A percentile compares a stretch with the other conserved stretches of the same genome.
Conservation (phyloP, 2,113 vertebrate species). For the Oryzias javanicus region DNA sequence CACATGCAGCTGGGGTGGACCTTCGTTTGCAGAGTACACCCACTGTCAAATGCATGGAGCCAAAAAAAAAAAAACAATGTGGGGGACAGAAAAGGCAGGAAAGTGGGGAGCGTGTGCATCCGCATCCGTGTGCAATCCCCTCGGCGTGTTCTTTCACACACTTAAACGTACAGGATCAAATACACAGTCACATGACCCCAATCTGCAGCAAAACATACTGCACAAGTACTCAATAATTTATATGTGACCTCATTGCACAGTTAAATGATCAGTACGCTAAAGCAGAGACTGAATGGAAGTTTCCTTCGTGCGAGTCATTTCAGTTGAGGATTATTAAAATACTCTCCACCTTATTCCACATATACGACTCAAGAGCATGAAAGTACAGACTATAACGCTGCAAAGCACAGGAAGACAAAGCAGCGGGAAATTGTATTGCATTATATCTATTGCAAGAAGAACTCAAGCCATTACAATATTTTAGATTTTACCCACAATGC, state of each 20-base stretch:
- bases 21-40: slow-evolving; percentile 23
- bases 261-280: slow-evolving; percentile 58
- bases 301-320: slow-evolving; percentile 3
- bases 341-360: too few species aligned
- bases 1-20: slow-evolving; percentile 54
- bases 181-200: slow-evolving; percentile 40
- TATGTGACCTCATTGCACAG: slow-evolving; percentile 68
- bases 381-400: too few species aligned
- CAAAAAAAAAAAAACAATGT: slow-evolving; percentile 14
- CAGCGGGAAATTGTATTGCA: too few species aligned
- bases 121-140: background rate
- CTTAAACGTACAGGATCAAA: slow-evolving; percentile 15
- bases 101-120: slow-evolving; percentile 3
- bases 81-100: slow-evolving; percentile 8
- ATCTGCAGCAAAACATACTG: slow-evolving; percentile 59
- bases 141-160: background rate
- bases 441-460: too few species aligned
- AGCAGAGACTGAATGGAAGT: slow-evolving; percentile 14
- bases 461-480: too few species aligned
- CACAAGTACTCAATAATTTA: slow-evolving; percentile 69
- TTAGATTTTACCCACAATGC: too few species aligned
- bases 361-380: too few species aligned
- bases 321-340: too few species aligned
- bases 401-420: too few species aligned
- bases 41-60: slow-evolving; percentile 1